Evolutionary conservation across 2,113 vertebrate species (phyloP).

Genomic region (Laticauda colubrina): DNA sequence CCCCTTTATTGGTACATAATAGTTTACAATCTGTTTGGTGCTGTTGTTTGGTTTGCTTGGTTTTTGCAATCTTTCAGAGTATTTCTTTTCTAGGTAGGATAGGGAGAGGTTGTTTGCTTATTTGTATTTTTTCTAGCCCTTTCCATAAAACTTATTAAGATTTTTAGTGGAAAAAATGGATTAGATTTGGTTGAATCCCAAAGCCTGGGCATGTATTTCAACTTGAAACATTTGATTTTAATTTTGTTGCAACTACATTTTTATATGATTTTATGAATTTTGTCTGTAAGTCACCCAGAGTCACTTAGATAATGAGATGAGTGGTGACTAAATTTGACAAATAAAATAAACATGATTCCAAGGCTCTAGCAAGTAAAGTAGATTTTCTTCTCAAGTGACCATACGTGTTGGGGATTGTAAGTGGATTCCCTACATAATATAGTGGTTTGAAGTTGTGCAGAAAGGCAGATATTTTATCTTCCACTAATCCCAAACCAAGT

Average conservation of each 20-base stretch:
- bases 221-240: background rate
- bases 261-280: background rate
- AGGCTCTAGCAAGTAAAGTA: background rate
- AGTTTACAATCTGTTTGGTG: background rate
- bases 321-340: background rate
- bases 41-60: background rate
- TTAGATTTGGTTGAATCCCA: background rate
- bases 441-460: background rate
- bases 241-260: background rate
- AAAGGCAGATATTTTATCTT: background rate
- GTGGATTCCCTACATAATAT: background rate
- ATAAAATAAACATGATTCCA: background rate
- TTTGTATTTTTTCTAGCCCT: background rate
- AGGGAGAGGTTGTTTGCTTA: background rate
- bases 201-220: background rate
- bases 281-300: background rate
- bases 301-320: background rate
- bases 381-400: background rate
- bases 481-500: background rate
- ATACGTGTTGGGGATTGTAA: background rate
- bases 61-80: background rate
- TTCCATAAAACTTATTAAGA: background rate
- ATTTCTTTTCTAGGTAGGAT: background rate
- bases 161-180: background rate
- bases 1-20: background rate